phyloP scores from a whole-genome alignment of 2,113 vertebrate species.

The Tragelaphus scriptus region DNA sequence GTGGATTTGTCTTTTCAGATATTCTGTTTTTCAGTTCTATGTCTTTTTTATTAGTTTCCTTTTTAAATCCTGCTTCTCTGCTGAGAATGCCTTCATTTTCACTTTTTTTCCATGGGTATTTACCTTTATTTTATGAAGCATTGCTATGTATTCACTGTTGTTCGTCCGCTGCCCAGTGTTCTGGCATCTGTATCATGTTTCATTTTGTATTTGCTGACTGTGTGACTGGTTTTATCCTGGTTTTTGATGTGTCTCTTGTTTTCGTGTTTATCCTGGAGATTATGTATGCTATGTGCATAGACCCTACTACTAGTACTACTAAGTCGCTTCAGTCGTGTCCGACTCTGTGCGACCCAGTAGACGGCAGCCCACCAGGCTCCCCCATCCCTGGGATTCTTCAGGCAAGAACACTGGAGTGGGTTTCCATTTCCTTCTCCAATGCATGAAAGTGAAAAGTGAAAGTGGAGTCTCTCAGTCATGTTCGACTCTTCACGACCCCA shows the following conservation, averaged over 20 bases:
- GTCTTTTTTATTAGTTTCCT: not conserved
- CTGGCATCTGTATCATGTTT: accelerated
- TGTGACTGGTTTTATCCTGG: not conserved
- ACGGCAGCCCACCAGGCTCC: too few relatives aligned
- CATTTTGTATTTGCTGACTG: too few relatives aligned
- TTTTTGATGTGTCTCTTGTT: not conserved
- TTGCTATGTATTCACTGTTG: accelerated
- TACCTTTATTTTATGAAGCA: not conserved
- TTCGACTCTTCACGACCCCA: too few relatives aligned
- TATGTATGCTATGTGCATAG: not conserved
- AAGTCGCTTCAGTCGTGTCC: too few relatives aligned
- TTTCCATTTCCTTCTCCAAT: too few relatives aligned
- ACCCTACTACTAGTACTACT: too few relatives aligned
- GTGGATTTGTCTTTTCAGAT: not conserved
- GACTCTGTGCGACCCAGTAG: too few relatives aligned
- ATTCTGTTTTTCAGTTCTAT: not conserved
- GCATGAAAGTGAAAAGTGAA: too few relatives aligned
- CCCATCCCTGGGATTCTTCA: too few relatives aligned
- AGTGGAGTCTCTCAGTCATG: too few relatives aligned
- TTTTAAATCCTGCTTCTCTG: not conserved
- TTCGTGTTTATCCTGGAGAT: too few relatives aligned
- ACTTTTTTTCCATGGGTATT: not conserved
- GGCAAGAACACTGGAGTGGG: too few relatives aligned
- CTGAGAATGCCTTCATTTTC: not conserved
- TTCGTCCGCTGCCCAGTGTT: not conserved